Conservation (phyloP, 2,797 vertebrate species). For the Sibirionetta formosa region DNA sequence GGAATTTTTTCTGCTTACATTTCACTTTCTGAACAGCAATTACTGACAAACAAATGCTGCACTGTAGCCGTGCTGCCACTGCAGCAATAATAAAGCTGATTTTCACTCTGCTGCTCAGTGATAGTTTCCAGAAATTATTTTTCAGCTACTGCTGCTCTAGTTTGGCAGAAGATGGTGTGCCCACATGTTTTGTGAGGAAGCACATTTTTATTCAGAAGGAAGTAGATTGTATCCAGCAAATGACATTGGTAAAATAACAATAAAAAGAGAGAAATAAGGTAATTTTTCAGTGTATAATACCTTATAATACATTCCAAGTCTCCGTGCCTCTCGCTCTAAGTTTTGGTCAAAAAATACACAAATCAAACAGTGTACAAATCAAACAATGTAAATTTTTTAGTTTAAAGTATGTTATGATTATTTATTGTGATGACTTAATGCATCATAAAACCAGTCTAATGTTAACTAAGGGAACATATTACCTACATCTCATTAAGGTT, state of each 20-base stretch:
- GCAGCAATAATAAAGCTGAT: not conserved
- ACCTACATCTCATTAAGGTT: not conserved
- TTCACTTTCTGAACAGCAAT: not conserved
- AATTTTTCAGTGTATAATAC: not conserved
- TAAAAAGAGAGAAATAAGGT: not conserved
- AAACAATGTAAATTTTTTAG: not conserved
- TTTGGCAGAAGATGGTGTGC: not conserved
- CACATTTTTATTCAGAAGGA: not conserved
- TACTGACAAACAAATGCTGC: not conserved
- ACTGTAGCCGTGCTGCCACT: not conserved
- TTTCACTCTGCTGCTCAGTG: not conserved
- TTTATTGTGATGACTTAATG: not conserved
- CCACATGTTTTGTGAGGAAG: not conserved
- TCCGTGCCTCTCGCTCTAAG: not conserved
- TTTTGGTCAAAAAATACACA: not conserved
- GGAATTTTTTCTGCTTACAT: conserved; percentile 11
- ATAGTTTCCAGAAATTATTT: conserved; percentile 6
- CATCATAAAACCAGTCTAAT: not conserved
- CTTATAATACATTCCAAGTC: not conserved
- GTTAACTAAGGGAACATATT: not conserved
- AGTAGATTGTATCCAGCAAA: not conserved
- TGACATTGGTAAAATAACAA: not conserved
- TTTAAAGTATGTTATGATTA: not conserved
- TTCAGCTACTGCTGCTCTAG: not conserved
- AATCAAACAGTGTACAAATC: not conserved